These are phyloP conservation scores for Pararge aegeria DNA, from an alignment of 1,140 invertebrate species.

Conservation along the genomic window DNA sequence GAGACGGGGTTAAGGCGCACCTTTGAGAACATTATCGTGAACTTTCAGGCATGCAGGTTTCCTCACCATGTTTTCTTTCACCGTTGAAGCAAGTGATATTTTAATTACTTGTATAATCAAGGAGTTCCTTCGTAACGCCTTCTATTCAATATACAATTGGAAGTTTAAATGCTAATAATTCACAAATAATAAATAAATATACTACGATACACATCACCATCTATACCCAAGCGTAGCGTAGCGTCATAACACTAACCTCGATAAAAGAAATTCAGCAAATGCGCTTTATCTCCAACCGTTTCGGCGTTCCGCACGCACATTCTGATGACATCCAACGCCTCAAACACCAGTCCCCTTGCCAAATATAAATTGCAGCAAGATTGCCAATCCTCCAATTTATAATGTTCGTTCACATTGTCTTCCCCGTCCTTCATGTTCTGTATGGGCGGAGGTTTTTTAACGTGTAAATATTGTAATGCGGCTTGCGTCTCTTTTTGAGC, in stretches of 20 bases:
- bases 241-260: conserved; percentile 51
- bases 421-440: conserved; percentile 36
- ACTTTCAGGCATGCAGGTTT: too few species aligned
- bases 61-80: too few species aligned
- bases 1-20: too few species aligned
- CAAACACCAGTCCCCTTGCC: conserved; percentile 63
- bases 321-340: conserved; percentile 67
- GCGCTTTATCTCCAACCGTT: conserved; percentile 42
- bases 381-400: conserved; percentile 69
- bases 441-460: conserved; percentile 48
- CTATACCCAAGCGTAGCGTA: too few species aligned
- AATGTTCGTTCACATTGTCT: conserved; percentile 43
- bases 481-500: conserved; percentile 67
- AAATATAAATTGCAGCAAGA: conserved; percentile 68
- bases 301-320: conserved; percentile 52
- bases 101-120: too few species aligned
- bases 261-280: conserved; percentile 64
- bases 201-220: too few species aligned
- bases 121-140: too few species aligned
- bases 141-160: too few species aligned
- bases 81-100: too few species aligned
- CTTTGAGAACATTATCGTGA: too few species aligned
- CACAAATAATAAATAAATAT: too few species aligned
- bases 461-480: conserved; percentile 47
- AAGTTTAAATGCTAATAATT: too few species aligned